Conservation (phyloP, 1,140 invertebrate genomes). For the Drosophila mauritiana region DNA sequence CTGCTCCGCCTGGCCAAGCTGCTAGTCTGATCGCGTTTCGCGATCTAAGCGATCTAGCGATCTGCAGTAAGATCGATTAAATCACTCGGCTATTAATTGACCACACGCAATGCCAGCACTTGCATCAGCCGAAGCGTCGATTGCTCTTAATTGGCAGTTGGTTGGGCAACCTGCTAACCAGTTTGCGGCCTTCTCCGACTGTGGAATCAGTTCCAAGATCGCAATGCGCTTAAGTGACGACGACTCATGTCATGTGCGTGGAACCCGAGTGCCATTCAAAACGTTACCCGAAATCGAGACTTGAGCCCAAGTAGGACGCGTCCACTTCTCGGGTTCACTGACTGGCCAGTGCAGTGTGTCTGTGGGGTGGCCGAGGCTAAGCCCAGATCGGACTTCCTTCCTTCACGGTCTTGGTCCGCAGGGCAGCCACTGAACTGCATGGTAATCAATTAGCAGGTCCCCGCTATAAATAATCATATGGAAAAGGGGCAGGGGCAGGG, state of each 20-base stretch:
- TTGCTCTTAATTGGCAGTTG: conserved; percentile 43
- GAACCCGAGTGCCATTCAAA: no score
- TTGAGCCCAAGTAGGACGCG: not conserved
- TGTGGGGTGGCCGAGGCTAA: not conserved
- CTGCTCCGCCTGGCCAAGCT: not conserved
- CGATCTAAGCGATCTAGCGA: not conserved
- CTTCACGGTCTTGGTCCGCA: not conserved
- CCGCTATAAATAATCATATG: conserved; percentile 35
- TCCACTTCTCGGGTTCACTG: not conserved
- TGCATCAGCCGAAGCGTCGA: conserved; percentile 25
- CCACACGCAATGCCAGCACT: conserved; percentile 28
- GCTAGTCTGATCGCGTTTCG: not conserved
- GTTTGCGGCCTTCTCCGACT: conserved; percentile 18
- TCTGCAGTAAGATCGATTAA: conserved; percentile 19
- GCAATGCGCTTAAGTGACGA: not conserved
- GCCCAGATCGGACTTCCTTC: conserved; percentile 10
- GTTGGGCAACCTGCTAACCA: conserved; percentile 22
- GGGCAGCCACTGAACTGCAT: conserved; percentile 38
- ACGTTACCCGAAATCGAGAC: no score
- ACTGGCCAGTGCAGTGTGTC: not conserved
- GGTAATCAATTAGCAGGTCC: conserved; percentile 39
- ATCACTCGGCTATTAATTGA: conserved; percentile 27
- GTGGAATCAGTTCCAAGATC: conserved; percentile 12
- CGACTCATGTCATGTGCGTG: not conserved
- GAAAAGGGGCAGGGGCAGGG: no score